Base-by-base conservation (phyloP, 2,113 vertebrate genomes). In the Corapipo altera region DNA sequence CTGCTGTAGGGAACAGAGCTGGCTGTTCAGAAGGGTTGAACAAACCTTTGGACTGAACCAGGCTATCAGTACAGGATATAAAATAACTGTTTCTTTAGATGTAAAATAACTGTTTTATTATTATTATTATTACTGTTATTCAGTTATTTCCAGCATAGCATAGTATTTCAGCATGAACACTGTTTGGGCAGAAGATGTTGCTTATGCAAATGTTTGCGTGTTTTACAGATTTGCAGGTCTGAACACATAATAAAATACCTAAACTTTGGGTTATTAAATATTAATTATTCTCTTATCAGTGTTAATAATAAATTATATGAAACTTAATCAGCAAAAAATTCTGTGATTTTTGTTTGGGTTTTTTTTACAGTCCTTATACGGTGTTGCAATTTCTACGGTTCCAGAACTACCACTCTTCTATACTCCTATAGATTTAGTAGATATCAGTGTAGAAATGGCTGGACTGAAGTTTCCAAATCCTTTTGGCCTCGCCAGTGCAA, bases 401-500 rank as follows among this genome's bases (percentile, higher is more conserved):
- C 98, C 99, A 14, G 97, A 98, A 44, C 97, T 99, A 37, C 99
- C 99, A 2, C 96, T 99, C 52, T 99, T 99, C 95, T 98, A 98
- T 73, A 98, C 98, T 15, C 97, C 99, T 16, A 93, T 99, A 2
- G 99, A 99, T 91, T 95, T 98, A 57, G 99, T 99, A 91, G 99
- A 99, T 96, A 98, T 99, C 93, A 98, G 98, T 20, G 97, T 99
- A 35, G 98, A 99, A 93, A 95, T 99, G 97, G 98, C 98, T 66
- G 98, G 99, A 49, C 91, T 99, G 71, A 98, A 97, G 87, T 99
- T 99, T 85, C 97, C 92, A 65, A 99, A 99, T 96, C 99, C 99
- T 8, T 99, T 99, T 33, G 99, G 99, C 66, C 98, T 99, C 82
- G 99, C 99, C 23, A 99, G 99, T 61, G 99, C 99, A 15, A 98